Conservation (phyloP, 35 echinoderm and acorn worm species). For the Ophioderma brevispina region DNA sequence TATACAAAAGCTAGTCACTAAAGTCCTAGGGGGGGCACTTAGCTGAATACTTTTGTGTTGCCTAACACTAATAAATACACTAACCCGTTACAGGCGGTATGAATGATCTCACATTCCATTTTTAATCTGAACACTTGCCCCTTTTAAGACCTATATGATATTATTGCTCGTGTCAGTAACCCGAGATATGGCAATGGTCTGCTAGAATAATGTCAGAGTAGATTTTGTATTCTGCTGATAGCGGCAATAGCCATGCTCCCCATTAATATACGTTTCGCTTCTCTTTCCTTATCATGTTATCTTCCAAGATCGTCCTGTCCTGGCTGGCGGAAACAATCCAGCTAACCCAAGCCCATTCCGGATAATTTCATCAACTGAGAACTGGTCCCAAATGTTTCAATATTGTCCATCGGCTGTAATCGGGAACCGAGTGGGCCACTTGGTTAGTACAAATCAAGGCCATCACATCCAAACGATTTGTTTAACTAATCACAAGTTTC, state of each 20-base stretch:
- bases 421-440: background rate
- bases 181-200: background rate
- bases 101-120: constrained; percentile 3
- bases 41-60: too few relatives aligned
- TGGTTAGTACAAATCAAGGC: background rate
- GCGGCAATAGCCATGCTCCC: background rate
- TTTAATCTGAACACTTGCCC: background rate
- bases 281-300: background rate
- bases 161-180: background rate
- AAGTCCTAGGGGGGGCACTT: too few relatives aligned
- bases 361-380: constrained; percentile 14
- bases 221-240: background rate
- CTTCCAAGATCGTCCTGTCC: background rate
- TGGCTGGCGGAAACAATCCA: constrained; percentile 1
- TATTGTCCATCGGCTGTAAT: background rate
- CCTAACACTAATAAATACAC: too few relatives aligned
- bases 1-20: too few relatives aligned
- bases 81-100: too few relatives aligned
- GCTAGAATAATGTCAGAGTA: background rate
- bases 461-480: background rate
- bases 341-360: background rate
- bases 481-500: constrained; percentile 2
- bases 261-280: background rate
- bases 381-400: background rate
- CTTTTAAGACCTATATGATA: background rate